These are phyloP conservation scores for Drosophila kikkawai DNA, from an alignment of 1,140 invertebrate species.

Conservation along the genomic window DNA sequence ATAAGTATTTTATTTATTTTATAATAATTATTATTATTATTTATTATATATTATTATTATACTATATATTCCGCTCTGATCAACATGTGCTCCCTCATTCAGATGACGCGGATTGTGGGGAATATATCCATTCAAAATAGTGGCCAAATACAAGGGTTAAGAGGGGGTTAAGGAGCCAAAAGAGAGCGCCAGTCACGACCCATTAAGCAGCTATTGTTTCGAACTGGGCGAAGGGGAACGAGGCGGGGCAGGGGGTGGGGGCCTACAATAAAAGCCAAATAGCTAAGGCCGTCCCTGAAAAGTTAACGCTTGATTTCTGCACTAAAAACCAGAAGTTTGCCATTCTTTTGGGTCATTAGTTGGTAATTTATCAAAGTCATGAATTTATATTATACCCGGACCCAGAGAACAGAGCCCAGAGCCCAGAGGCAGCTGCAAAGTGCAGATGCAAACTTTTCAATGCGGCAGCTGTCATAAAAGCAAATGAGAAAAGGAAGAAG, in stretches of 20 bases:
- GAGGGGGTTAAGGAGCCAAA: neutral
- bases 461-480: slow-evolving; percentile 66
- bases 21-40: neutral
- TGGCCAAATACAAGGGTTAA: neutral
- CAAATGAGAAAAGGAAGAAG: slow-evolving; percentile 45
- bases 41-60: neutral
- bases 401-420: neutral
- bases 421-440: slow-evolving; percentile 44
- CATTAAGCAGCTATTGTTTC: slow-evolving; percentile 76
- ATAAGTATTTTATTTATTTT: neutral
- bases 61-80: neutral
- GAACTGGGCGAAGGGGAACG: slow-evolving; percentile 1
- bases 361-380: slow-evolving; percentile 82
- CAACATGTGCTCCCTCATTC: neutral
- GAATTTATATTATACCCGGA: slow-evolving; percentile 60
- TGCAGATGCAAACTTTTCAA: slow-evolving; percentile 69
- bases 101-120: neutral
- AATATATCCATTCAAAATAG: slow-evolving; percentile 19
- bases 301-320: slow-evolving; percentile 62
- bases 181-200: slow-evolving; percentile 54
- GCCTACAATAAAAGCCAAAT: slow-evolving; percentile 24
- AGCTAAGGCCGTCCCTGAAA: slow-evolving; percentile 22
- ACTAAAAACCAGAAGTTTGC: slow-evolving; percentile 75
- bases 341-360: slow-evolving; percentile 78
- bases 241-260: too few species aligned